A percentile compares a stretch with the other conserved stretches of the same genome.
Conservation (phyloP, 2,888 invertebrate species). For the Caenorhabditis parvicauda region DNA sequence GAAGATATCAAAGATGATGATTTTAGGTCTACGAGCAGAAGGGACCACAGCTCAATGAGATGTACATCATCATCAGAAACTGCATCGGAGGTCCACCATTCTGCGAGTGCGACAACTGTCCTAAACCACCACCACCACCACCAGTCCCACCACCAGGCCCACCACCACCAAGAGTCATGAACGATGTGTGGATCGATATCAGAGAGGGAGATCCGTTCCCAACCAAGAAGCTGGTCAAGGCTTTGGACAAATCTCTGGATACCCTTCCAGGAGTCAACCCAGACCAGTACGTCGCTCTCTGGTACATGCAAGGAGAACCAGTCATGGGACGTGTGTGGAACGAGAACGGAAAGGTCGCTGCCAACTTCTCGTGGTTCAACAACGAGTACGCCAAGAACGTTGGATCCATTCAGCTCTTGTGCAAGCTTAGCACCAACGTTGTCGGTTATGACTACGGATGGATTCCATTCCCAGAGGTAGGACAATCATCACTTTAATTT, state of each 20-base stretch:
- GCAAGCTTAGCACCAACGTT: conserved; percentile 31
- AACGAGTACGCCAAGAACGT: conserved; percentile 38
- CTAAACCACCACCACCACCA: conserved; percentile 10
- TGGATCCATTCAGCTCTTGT: conserved; percentile 47
- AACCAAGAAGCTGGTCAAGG: conserved; percentile 20
- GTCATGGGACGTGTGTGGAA: conserved; percentile 40
- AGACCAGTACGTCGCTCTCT: conserved; percentile 53
- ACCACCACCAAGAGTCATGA: conserved; percentile 28
- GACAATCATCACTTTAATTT: not conserved
- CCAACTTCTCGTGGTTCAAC: conserved; percentile 39
- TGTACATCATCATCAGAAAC: conserved; percentile 31
- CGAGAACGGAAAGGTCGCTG: conserved; percentile 37
- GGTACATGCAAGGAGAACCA: conserved; percentile 41
- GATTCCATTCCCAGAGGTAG: conserved; percentile 38
- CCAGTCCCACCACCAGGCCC: conserved; percentile 21
- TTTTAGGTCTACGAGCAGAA: conserved; percentile 15
- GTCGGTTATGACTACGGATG: conserved; percentile 46
- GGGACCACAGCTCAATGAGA: conserved; percentile 23
- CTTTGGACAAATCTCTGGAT: conserved; percentile 41
- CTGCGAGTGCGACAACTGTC: conserved; percentile 16
- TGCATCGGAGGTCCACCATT: conserved; percentile 34
- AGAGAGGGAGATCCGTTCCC: conserved; percentile 46
- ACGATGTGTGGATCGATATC: conserved; percentile 43
- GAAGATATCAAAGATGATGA: not conserved
- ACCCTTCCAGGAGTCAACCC: conserved; percentile 45